Conservation (phyloP, 2,113 vertebrate species). For the Microcebus jonahi region DNA sequence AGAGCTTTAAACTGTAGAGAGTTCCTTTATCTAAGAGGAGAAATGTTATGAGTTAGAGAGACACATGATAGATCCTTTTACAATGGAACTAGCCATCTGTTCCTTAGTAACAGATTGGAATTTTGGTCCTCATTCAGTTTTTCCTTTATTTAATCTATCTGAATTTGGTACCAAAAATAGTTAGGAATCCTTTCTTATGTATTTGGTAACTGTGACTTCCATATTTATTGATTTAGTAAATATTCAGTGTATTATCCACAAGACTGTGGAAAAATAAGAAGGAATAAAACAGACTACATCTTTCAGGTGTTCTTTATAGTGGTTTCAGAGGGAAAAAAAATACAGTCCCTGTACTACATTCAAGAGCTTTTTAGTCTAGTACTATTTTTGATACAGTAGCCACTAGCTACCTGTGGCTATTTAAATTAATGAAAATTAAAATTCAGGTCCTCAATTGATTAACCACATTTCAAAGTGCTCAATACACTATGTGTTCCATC, state of each 20-base stretch:
- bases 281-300: neutral
- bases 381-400: neutral
- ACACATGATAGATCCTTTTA: neutral
- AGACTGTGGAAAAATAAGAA: neutral
- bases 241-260: neutral
- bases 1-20: neutral
- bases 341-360: neutral
- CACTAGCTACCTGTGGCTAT: neutral
- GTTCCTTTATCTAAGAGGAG: neutral
- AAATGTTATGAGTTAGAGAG: neutral
- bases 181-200: neutral
- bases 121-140: neutral
- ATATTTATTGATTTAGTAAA: conserved; percentile 7
- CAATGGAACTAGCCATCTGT: neutral
- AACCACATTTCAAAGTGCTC: neutral
- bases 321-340: neutral
- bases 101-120: neutral
- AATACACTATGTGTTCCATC: neutral
- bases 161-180: conserved; percentile 21
- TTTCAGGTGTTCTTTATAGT: neutral
- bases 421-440: conserved; percentile 38
- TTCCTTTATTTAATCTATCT: conserved; percentile 37
- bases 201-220: conserved; percentile 37
- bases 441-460: neutral
- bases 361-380: neutral